Evolutionary conservation across 1,140 invertebrate species (phyloP), one percentile per base, ranked within the genome.

Genomic region (Periplaneta americana): DNA sequence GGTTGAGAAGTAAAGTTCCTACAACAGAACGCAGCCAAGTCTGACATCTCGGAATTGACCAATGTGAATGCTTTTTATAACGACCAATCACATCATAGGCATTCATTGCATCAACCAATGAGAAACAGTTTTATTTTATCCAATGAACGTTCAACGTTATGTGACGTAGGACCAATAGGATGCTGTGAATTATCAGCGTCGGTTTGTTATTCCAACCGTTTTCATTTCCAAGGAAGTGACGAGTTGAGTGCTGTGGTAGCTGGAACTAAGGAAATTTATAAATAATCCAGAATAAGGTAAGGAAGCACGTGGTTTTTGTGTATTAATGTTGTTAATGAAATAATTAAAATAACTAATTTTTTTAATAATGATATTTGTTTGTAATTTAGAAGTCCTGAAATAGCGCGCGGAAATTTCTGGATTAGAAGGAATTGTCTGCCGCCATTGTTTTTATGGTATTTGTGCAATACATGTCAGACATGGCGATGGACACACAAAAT

Each of bases 81-180:
- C 35, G n/a, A 34, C 76, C 76, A 77, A 77, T 77, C 22, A 77
- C 1, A 35, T 35, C 13, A 17, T 10, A n/a, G 76, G 35, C 10
- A 34, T 35, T 18, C 28, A 18, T 76, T 31, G 22, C 18, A 5
- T 75, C 13, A 18, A 32, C 80, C 39, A 81, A 81, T 81, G 13
- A 31, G 31, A 81, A 22, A 22, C 8, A n/a, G 74, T 81, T 74
- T 81, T 81, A 81, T 81, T 81, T 74, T 81, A 10, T 17, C 80
- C 80, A 81, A 81, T 81, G n/a, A 75, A 33, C 75, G 2, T 36
- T 22, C 15, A 74, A 28, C 10, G 22, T 74, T 4, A 31, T 74
- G 28, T 81, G 80, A 81, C 80, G 80, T 81, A 28, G 18, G 11
- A 18, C 80, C 39, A 80, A 80, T 80, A 18, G 57, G 57, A 22